Evolutionary conservation across 2,113 vertebrate genomes (phyloP), one percentile per base, ranked within the genome.

Genomic region (Leptocoma aspasia): DNA sequence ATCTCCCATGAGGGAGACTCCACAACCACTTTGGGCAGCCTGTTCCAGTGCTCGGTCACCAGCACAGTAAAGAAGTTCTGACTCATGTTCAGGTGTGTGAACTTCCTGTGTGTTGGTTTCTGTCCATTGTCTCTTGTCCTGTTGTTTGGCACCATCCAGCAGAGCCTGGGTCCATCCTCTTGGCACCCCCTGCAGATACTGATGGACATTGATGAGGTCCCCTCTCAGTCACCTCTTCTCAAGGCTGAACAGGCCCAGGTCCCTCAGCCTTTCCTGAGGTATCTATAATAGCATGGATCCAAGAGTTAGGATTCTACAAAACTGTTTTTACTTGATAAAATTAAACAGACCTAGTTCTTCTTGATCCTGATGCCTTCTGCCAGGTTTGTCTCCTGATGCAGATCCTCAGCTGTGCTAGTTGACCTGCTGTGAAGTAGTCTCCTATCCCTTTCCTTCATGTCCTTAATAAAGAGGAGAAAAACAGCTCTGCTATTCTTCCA

Each of bases 1-100:
- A 31, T 42, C 9, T 49, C 35, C n/a, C 11, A 4, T 56, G 30
- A 49, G 26, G 2, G 17, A 80, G 17, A 49, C 26, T 63, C 3
- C 30, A 63, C 16, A 56, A 2, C 4, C 7, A 2, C n/a, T 71
- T 2, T 35, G 75, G 28, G 11, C 41, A 41, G 11, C 1, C 2
- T 54, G 4, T 22, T 63, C n/a, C 41, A 15, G 11, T 17, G 16
- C 10, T 30, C 4, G 4, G 60, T 11, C 0, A 0, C 13, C 41
- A 1, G 4, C 1, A 1, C 31, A 57, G 17, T 42, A 14, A 41
- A 42, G 12, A 23, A 23, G 3, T 63, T 71, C 30, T 71, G 3
- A 0, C 9, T 71, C 24, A 26, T 35, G 6, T 54, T 60, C 11
- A 31, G 11, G 30, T 54, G 24, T n/a, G n/a, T n/a, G n/a, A 82